Percentiles rank a stretch among this genome's conserved stretches.
Conservation (phyloP, 2,113 vertebrate genomes). For the Lagopus leucura region DNA sequence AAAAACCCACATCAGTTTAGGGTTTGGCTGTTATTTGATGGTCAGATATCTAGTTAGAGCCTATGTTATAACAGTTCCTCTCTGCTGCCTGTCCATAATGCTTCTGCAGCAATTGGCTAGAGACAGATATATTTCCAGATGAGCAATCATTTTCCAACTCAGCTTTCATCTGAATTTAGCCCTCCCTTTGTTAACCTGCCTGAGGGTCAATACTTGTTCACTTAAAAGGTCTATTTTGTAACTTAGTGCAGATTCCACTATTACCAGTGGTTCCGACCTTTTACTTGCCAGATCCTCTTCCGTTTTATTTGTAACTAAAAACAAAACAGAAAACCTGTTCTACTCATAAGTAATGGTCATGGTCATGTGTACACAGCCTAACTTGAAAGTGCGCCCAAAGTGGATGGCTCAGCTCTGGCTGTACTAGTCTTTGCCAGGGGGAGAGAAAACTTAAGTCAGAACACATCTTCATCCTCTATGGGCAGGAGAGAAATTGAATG, state of each 20-base stretch:
- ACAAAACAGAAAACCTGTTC: neutral
- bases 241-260: neutral
- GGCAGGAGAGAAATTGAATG: neutral
- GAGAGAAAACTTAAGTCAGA: neutral
- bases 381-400: neutral
- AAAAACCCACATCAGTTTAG: neutral
- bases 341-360: neutral
- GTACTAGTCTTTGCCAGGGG: neutral
- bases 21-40: neutral
- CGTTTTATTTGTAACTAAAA: neutral
- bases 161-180: neutral
- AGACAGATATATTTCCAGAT: neutral
- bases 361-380: neutral
- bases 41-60: neutral
- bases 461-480: neutral
- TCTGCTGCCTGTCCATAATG: neutral
- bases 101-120: neutral
- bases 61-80: neutral
- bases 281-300: neutral
- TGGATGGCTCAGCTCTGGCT: neutral
- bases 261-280: neutral
- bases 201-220: neutral
- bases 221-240: neutral
- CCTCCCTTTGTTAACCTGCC: neutral
- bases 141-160: neutral